Evolutionary conservation across 2,797 vertebrate genomes (phyloP).

Genomic region (Tenualosa thibaudeaui): DNA sequence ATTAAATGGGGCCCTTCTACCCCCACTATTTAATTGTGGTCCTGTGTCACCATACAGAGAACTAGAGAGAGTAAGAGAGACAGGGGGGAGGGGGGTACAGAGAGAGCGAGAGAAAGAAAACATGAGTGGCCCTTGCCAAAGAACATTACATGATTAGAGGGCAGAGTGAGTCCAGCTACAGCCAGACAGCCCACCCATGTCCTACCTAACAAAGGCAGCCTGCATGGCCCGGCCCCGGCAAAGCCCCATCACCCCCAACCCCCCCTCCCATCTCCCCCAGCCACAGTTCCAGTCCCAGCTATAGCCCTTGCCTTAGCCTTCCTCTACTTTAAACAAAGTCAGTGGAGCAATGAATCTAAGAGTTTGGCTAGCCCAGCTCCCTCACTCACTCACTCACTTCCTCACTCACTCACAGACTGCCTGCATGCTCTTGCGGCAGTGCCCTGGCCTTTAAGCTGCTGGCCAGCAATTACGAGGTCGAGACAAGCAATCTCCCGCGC

Average conservation of each 20-base stretch:
- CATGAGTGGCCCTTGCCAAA: constrained; percentile 62
- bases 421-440: constrained; percentile 44
- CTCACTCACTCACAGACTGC: constrained; percentile 15
- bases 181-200: constrained; percentile 67
- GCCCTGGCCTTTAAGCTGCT: constrained; percentile 70
- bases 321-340: constrained; percentile 53
- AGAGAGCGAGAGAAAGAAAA: background rate
- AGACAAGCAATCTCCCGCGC: constrained; percentile 82
- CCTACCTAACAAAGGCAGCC: constrained; percentile 52
- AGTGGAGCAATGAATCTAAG: constrained; percentile 49
- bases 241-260: constrained; percentile 4
- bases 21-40: constrained; percentile 13
- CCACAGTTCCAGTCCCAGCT: constrained; percentile 56
- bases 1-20: background rate
- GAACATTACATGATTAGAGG: constrained; percentile 55
- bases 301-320: background rate
- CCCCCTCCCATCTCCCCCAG: constrained; percentile 53
- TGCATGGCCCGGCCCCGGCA: constrained; percentile 26
- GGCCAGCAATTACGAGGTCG: constrained; percentile 79
- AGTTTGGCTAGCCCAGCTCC: background rate
- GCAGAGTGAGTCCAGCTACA: constrained; percentile 51
- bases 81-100: background rate
- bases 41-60: constrained; percentile 50
- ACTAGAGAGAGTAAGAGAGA: constrained; percentile 45
- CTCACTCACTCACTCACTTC: background rate